Conservation (phyloP, 2,888 invertebrate genomes). For the Disparrhopalites patrizii region DNA sequence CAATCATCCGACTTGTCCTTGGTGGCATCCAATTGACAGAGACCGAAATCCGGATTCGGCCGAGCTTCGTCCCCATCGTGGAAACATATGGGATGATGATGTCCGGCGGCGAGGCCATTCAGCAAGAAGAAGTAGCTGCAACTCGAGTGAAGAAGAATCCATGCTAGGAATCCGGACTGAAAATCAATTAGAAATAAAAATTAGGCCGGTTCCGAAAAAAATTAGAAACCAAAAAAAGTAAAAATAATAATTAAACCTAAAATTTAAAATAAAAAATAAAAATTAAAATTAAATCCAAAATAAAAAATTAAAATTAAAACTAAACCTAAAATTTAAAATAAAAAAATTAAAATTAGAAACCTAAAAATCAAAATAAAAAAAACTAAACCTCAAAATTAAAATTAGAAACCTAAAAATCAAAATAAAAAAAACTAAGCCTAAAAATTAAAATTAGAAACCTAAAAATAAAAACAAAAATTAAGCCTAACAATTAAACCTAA, state of each 20-base stretch:
- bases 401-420: no score
- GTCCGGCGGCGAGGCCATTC: conserved; percentile 70
- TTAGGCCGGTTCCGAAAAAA: no score
- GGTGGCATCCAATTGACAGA: conserved; percentile 69
- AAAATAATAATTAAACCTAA: no score
- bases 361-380: not conserved
- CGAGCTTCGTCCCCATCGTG: conserved; percentile 49
- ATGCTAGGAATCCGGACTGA: conserved; percentile 24
- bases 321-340: not conserved
- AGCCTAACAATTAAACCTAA: no score
- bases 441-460: no score
- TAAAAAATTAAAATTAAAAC: not conserved
- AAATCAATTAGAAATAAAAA: not conserved
- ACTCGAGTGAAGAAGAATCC: conserved; percentile 37
- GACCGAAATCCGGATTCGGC: conserved; percentile 49
- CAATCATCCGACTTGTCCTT: conserved; percentile 62
- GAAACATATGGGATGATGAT: conserved; percentile 62
- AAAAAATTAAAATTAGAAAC: no score
- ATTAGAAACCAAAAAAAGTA: no score
- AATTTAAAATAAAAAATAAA: no score
- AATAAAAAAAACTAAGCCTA: no score
- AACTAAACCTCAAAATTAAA: no score
- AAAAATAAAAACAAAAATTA: no score
- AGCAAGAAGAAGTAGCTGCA: conserved; percentile 52
- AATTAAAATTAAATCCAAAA: not conserved